Conservation (phyloP, 2,113 vertebrate species). For the Prionailurus bengalensis region DNA sequence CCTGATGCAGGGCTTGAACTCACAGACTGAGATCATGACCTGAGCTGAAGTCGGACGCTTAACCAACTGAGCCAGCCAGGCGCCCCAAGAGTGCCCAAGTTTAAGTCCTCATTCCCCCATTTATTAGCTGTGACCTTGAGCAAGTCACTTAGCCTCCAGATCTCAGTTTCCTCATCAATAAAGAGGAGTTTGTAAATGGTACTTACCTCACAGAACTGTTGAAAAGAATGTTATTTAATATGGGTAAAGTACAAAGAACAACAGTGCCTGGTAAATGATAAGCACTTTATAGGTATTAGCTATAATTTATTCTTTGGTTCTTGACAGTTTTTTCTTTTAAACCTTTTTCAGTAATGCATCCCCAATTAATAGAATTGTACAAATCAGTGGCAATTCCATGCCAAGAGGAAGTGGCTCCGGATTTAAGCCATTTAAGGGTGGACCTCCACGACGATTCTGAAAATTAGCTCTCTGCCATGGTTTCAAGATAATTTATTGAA, state of each 20-base stretch:
- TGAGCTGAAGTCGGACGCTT: too few species aligned
- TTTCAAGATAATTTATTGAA: conserved; percentile 91
- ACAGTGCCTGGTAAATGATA: background rate
- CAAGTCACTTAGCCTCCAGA: background rate
- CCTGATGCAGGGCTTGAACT: too few species aligned
- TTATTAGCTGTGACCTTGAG: background rate
- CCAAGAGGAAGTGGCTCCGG: conserved; percentile 93
- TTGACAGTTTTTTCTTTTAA: conserved; percentile 75
- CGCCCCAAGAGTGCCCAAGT: background rate
- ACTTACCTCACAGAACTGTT: background rate
- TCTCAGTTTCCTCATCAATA: background rate
- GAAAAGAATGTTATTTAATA: background rate
- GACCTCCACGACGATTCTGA: conserved; percentile 94
- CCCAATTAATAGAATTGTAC: conserved; percentile 97
- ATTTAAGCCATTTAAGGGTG: conserved; percentile 97
- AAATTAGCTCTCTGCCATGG: conserved; percentile 75
- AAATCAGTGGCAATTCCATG: conserved; percentile 96
- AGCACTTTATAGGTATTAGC: background rate
- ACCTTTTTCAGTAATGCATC: conserved; percentile 92
- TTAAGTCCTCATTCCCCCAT: background rate
- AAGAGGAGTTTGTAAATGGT: background rate
- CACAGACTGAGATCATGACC: too few species aligned
- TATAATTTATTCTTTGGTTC: background rate
- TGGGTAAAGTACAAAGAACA: background rate
- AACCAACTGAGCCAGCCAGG: too few species aligned